Base-by-base conservation (phyloP, 2,113 vertebrate genomes). In the Cynocephalus volans region DNA sequence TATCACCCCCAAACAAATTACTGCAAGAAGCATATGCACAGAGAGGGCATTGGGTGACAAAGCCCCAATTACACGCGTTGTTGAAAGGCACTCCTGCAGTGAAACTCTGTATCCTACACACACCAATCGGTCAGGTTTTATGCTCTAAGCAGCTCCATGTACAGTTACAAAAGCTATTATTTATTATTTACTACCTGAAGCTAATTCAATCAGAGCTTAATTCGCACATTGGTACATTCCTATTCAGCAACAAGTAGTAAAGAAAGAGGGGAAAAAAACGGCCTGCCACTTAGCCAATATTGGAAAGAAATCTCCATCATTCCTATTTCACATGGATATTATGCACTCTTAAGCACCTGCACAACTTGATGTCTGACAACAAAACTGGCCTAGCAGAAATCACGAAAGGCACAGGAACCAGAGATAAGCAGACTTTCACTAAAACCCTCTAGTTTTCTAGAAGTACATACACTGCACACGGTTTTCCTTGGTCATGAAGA, bases 101-200 rank as follows among this genome's bases (percentile, higher is more conserved):
- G 56, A 91, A 83, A 26, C 52, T 93, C 73, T 93, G n/a, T 6
- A 21, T 67, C 45, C 33, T 13, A 48, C 1, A 8, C 58, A 60
- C 6, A 3, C 26, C 64, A 45, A 17, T 26, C 18, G 11, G 48
- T 21, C 24, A 52, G 18, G 45, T 52, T 67, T 62, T 45, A 67
- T 10, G 36, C 64, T 83, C 64, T 41, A 82, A 72, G 82, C 31
- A 82, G 76, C 64, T 90, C 60, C 8, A 19, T 88, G 60, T 31
- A 52, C 28, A 52, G 48, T 81, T 73, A 81, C 5, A 87, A 90
- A 96, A 92, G 69, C 77, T 85, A 80, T 4, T 82, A 56, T 41
- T 93, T 87, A 96, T 77, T 96, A 83, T 70, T 87, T 83, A 93
- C 36, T 94, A 88, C 70, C 58, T 94, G 60, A 92, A 72, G 76